A percentile compares a stretch with the other conserved stretches of the same genome.
These are phyloP conservation scores for Eulemur rubriventer DNA, from an alignment of 2,797 vertebrate genomes.

Conservation along the genomic window DNA sequence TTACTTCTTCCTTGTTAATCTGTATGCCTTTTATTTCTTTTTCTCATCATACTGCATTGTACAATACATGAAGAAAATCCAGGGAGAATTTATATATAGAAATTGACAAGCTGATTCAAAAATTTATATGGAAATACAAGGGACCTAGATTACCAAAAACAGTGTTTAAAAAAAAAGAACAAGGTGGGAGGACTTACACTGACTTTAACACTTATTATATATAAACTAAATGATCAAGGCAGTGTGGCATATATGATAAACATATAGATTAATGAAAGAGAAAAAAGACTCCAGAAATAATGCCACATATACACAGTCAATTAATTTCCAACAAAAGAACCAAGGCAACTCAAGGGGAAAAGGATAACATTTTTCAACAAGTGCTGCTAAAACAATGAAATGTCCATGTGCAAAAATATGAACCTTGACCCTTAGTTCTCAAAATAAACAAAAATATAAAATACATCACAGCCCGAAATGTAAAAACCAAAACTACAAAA, in stretches of 20 bases:
- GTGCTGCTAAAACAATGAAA: neutral
- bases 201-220: neutral
- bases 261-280: neutral
- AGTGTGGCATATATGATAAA: neutral
- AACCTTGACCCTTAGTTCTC: neutral
- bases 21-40: neutral
- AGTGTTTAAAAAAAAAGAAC: neutral
- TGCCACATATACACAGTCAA: neutral
- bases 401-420: neutral
- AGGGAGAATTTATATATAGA: neutral
- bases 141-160: constrained; percentile 6
- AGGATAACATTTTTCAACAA: neutral
- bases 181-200: neutral
- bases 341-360: neutral
- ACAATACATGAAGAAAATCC: neutral
- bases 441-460: neutral
- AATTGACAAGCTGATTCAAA: neutral
- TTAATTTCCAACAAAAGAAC: neutral
- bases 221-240: neutral
- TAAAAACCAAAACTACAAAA: neutral
- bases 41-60: neutral
- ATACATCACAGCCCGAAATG: neutral
- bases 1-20: neutral
- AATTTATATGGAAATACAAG: neutral
- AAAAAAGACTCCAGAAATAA: neutral